A percentile compares a stretch with the other conserved stretches of the same genome.
phyloP scores from a whole-genome alignment of 2,113 vertebrate genomes.

The Campylorhamphus procurvoides region DNA sequence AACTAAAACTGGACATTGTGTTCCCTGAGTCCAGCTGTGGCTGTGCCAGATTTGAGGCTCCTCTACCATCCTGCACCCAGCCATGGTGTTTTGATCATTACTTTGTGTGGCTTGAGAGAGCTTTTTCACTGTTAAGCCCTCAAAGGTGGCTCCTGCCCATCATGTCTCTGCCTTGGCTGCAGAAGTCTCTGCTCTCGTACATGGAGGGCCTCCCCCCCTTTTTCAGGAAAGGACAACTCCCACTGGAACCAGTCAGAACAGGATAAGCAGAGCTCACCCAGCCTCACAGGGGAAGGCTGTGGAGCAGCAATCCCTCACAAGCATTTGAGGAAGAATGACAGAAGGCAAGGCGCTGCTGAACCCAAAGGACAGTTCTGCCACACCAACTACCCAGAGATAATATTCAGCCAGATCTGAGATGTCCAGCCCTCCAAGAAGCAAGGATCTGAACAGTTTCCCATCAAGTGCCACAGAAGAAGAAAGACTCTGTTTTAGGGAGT shows the following conservation, averaged over 20 bases:
- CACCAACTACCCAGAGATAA: not conserved
- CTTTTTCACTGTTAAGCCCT: not conserved
- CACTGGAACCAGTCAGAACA: not conserved
- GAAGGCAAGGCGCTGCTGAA: not conserved
- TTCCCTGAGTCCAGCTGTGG: not conserved
- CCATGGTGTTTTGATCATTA: not conserved
- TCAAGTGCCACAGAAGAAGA: not conserved
- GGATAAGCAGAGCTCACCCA: not conserved
- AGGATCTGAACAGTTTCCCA: not conserved
- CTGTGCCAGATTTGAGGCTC: not conserved
- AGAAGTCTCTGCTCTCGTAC: not conserved
- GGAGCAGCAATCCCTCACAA: not conserved
- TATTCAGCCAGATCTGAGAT: not conserved
- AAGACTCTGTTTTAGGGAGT: not conserved
- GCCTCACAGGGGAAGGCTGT: not conserved
- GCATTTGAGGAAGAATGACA: not conserved
- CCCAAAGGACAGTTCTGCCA: not conserved
- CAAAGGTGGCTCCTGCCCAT: not conserved
- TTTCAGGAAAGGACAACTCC: not conserved
- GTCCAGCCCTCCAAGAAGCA: not conserved
- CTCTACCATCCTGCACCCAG: not conserved
- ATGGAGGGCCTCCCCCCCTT: not conserved
- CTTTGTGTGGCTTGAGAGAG: accelerated
- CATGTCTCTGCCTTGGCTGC: not conserved
- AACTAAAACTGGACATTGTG: not conserved